phyloP scores from a whole-genome alignment of 2,888 invertebrate species.

The Watsonalla binaria region DNA sequence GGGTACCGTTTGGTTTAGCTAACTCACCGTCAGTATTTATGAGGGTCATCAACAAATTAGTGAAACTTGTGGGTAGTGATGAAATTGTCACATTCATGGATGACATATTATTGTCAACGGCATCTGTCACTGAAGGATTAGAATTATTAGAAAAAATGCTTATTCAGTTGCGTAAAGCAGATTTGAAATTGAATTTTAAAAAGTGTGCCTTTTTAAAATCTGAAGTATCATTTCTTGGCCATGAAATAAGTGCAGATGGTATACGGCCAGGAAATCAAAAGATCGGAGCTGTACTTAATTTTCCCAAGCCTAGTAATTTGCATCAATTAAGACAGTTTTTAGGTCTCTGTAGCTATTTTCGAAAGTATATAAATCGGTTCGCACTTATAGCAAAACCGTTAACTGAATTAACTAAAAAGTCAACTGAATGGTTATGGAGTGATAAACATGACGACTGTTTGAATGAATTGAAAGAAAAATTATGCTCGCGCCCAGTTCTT shows the following conservation, averaged over 20 bases:
- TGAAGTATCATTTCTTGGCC: conserved; percentile 19
- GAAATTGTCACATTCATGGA: conserved; percentile 10
- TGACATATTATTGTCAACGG: conserved; percentile 13
- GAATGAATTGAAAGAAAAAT: conserved; percentile 12
- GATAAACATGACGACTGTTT: conserved; percentile 11
- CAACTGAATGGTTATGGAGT: conserved; percentile 17
- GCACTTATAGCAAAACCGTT: conserved; percentile 22
- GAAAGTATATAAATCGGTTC: conserved; percentile 27
- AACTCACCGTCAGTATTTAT: conserved; percentile 21
- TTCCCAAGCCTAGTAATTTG: conserved; percentile 18
- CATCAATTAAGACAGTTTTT: conserved; percentile 27
- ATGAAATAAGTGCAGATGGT: conserved; percentile 17
- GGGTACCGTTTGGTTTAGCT: conserved; percentile 20
- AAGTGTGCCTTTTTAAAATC: conserved; percentile 24
- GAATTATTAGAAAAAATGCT: conserved; percentile 10
- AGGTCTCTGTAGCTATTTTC: conserved; percentile 26
- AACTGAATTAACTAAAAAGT: conserved; percentile 21
- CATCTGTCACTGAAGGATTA: conserved; percentile 9
- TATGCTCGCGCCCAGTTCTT: conserved; percentile 21
- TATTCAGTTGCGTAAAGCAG: conserved; percentile 7
- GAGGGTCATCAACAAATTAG: conserved; percentile 13
- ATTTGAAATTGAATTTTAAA: conserved; percentile 21
- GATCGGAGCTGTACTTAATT: conserved; percentile 11
- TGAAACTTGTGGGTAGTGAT: conserved; percentile 4
- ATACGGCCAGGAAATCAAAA: conserved; percentile 20